Evolutionary conservation across 2,888 invertebrate species (phyloP).

Genomic region (Sabellastarte sp.): DNA sequence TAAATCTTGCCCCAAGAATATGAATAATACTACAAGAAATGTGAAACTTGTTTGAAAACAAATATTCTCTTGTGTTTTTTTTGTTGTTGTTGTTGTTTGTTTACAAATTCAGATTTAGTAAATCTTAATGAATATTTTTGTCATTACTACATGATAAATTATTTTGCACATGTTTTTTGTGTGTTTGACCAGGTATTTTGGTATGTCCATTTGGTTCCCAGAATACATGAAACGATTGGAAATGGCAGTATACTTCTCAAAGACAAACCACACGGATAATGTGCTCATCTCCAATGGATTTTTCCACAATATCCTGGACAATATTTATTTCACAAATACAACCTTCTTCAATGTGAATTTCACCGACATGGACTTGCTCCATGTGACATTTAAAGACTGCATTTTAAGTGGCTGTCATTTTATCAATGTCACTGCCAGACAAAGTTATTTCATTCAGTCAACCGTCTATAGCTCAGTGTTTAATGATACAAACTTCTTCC

Average conservation of each 20-base stretch:
- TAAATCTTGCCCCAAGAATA: too few species aligned
- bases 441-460: conserved; percentile 16
- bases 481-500: conserved; percentile 20
- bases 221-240: conserved; percentile 21
- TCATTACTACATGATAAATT: too few species aligned
- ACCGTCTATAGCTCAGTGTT: conserved; percentile 7
- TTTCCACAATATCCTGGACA: conserved; percentile 10
- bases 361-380: conserved; percentile 13
- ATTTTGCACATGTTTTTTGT: too few species aligned
- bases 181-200: conserved; percentile 22
- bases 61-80: too few species aligned
- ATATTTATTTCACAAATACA: conserved; percentile 13
- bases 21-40: too few species aligned
- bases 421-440: conserved; percentile 13
- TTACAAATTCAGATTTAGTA: too few species aligned
- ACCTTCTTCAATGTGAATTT: conserved; percentile 17
- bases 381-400: conserved; percentile 20
- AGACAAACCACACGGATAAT: conserved; percentile 1
- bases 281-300: background rate
- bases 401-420: conserved; percentile 13
- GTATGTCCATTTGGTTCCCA: conserved; percentile 24
- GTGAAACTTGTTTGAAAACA: too few species aligned
- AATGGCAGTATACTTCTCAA: conserved; percentile 12
- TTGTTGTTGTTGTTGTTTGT: too few species aligned
- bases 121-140: too few species aligned